Conservation (phyloP, 1,140 invertebrate genomes). For the Arctopsyche grandis region DNA sequence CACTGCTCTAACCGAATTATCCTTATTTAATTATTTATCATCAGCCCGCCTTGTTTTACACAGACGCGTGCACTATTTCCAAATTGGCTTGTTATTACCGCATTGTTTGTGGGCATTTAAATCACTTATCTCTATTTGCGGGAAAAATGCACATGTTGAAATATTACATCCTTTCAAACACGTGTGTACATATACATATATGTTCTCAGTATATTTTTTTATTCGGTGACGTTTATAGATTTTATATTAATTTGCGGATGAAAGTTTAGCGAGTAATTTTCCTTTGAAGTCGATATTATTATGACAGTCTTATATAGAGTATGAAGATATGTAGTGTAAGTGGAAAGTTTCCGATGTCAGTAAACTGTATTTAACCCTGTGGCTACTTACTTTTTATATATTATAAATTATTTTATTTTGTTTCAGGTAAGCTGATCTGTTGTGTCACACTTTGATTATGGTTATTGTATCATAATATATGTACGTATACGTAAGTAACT, state of each 20-base stretch:
- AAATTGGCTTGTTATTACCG: too few relatives aligned
- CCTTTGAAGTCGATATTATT: slow-evolving; percentile 33
- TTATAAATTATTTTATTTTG: not conserved
- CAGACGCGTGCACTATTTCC: too few relatives aligned
- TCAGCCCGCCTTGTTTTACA: not conserved
- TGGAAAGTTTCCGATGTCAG: not conserved
- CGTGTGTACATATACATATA: slow-evolving; percentile 13
- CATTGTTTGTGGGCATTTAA: not conserved
- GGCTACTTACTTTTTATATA: not conserved
- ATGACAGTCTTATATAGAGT: slow-evolving; percentile 24
- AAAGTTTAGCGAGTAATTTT: slow-evolving; percentile 34
- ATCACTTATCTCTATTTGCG: not conserved
- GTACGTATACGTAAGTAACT: not conserved
- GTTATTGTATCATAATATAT: not conserved
- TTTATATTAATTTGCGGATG: not conserved
- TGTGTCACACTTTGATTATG: not conserved
- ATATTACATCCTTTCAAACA: slow-evolving; percentile 12
- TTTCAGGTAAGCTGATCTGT: not conserved
- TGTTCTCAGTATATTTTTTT: too few relatives aligned
- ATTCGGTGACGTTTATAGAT: not conserved
- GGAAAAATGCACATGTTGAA: not conserved
- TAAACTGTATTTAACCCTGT: slow-evolving; percentile 20
- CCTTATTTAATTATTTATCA: slow-evolving; percentile 29
- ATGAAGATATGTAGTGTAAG: not conserved
- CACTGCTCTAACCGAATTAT: not conserved